These are phyloP conservation scores for Lordiphosa mommai DNA, from an alignment of 1,140 invertebrate genomes.

Conservation along the genomic window DNA sequence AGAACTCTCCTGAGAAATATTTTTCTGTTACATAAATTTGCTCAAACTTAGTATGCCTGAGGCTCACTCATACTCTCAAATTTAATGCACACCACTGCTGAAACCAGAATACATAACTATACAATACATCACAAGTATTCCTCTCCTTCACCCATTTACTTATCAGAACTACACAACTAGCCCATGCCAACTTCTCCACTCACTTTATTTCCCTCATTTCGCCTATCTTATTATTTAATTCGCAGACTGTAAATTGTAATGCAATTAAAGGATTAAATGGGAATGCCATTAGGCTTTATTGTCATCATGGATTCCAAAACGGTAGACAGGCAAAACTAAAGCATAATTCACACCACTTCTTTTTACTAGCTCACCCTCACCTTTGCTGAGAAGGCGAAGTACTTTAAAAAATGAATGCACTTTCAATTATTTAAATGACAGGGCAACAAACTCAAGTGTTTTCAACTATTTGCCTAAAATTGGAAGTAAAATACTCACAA, in stretches of 20 bases:
- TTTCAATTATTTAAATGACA: constrained; percentile 75
- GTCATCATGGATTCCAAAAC: constrained; percentile 20
- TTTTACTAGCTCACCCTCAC: neutral
- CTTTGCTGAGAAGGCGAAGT: neutral
- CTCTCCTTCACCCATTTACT: too few species aligned
- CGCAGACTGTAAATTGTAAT: constrained; percentile 68
- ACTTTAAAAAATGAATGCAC: constrained; percentile 29
- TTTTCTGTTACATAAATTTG: too few species aligned
- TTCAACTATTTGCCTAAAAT: constrained; percentile 41
- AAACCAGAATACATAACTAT: too few species aligned
- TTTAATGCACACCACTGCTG: too few species aligned
- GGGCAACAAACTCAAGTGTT: constrained; percentile 62
- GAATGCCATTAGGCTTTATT: constrained; percentile 70
- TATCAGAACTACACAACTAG: constrained; percentile 5
- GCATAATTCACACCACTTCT: neutral
- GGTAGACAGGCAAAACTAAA: neutral
- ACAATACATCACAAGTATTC: too few species aligned
- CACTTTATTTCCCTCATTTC: constrained; percentile 5
- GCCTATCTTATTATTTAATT: constrained; percentile 63
- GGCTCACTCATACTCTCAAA: too few species aligned
- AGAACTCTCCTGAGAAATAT: too few species aligned
- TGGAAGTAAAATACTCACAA: constrained; percentile 5
- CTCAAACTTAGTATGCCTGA: too few species aligned
- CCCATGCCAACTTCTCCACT: constrained; percentile 9
- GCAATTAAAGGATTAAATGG: constrained; percentile 70